These are phyloP conservation scores for Eriocheir sinensis DNA, from an alignment of 1,140 invertebrate species.

Conservation along the genomic window DNA sequence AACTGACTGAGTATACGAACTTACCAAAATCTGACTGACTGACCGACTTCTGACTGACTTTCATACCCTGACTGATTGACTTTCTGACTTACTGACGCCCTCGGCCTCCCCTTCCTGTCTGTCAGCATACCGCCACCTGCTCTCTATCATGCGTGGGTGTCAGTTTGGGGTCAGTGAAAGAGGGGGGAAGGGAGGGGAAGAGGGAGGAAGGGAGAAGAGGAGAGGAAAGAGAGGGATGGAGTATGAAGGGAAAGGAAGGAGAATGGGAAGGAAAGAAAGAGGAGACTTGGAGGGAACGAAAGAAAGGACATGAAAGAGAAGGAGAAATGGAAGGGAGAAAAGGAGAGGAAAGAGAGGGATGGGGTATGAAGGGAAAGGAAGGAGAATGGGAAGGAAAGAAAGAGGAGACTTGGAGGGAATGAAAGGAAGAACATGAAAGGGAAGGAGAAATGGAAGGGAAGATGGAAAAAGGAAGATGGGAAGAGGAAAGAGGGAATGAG, in stretches of 20 bases:
- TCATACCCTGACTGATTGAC: too few species aligned
- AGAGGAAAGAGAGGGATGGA: not conserved
- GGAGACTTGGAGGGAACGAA: not conserved
- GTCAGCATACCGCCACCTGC: not conserved
- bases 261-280: too few species aligned
- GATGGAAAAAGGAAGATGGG: not conserved
- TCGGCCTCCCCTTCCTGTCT: not conserved
- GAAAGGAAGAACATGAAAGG: not conserved
- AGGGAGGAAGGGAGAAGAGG: not conserved
- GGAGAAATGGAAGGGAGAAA: not conserved
- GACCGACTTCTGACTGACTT: too few species aligned
- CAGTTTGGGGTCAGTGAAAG: not conserved
- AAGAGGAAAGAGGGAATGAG: not conserved
- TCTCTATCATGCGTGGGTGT: not conserved
- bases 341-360: not conserved
- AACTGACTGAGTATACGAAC: not conserved
- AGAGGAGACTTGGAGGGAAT: not conserved
- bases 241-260: not conserved
- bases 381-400: not conserved
- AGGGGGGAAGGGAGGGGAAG: not conserved
- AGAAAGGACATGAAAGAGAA: not conserved
- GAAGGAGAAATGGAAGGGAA: not conserved
- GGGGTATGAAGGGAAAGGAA: not conserved
- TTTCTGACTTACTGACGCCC: too few species aligned
- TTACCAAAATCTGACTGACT: too few species aligned